Conservation (phyloP, 2,888 invertebrate genomes). For the Cheilosia impressa region DNA sequence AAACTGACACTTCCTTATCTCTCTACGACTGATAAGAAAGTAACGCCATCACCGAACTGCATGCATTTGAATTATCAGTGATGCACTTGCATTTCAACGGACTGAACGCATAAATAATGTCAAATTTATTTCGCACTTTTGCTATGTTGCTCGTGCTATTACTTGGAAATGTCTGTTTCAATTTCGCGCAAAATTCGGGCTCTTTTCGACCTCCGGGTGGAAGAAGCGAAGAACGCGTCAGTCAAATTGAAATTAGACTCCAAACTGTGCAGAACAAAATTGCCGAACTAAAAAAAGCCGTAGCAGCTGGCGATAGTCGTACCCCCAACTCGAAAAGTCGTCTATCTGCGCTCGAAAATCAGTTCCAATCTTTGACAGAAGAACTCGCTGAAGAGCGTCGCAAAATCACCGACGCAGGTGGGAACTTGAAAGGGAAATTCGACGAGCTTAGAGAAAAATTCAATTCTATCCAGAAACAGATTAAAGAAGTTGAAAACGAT, state of each 20-base stretch:
- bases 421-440: not conserved
- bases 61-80: too few species aligned
- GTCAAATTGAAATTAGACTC: not conserved
- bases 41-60: too few species aligned
- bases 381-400: not conserved
- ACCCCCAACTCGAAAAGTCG: not conserved
- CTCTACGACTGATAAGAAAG: too few species aligned
- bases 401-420: not conserved
- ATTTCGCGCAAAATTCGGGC: not conserved
- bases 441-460: not conserved
- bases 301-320: not conserved
- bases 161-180: too few species aligned
- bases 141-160: too few species aligned
- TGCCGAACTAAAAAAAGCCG: not conserved
- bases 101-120: too few species aligned
- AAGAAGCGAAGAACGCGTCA: not conserved
- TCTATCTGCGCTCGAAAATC: not conserved
- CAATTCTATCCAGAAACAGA: too few species aligned
- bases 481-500: too few species aligned
- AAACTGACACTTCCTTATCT: too few species aligned
- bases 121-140: too few species aligned
- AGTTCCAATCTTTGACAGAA: not conserved
- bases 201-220: not conserved
- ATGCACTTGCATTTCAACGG: too few species aligned
- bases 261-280: not conserved